Base-by-base conservation (phyloP, 2,888 invertebrate species). In the Cataglyphis altisquamis region DNA sequence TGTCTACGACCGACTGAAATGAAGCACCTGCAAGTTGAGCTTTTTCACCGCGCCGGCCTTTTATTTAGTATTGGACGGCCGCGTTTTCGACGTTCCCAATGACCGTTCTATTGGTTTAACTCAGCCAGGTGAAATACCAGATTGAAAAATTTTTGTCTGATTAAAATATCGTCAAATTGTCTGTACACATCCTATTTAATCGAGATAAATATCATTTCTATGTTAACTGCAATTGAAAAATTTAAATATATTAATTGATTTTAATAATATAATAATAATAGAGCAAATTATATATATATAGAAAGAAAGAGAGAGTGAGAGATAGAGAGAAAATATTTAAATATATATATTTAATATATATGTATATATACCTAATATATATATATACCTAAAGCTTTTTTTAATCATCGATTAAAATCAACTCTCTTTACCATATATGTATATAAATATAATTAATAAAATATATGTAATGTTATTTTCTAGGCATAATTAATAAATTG, bases 1-100 rank as follows among this genome's bases (percentile, higher is more conserved):
- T 87, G 82, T 32, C 66, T 78, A 70, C 84, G 83, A 83, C 88
- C 86, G 85, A 88, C 87, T 83, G 75, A 86, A 87, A 83, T 63
- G 36, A 78, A 72, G 78, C 78, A 45, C 72, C 72, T 68, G 25
- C 60, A 57, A 70, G 57, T 41, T 57, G 57, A 45, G 72, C 72
- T 70, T 83, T 77, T 82, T 45, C 45, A 25, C 5, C 29, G 55
- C 60, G 18, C 57, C 25, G 45, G 75, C 32, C 60, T 70, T 60
- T 60, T 8, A 78, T 78, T 78, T 45, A 52, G 52, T 55, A 77
- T 75, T 29, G 64, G 29, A 39, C 41, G 6, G 32, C 5, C 29
- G 55, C 41, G 32, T 64, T 64, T 64, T 25, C 75, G 18, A 64
- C 39, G 12, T 15, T 75, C 10, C 12, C 3, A 75, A 64, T 10